Percentiles rank a stretch among this genome's conserved stretches.
phyloP scores from a whole-genome alignment of 2,113 vertebrate species.

The Psittacula cyanocephala region DNA sequence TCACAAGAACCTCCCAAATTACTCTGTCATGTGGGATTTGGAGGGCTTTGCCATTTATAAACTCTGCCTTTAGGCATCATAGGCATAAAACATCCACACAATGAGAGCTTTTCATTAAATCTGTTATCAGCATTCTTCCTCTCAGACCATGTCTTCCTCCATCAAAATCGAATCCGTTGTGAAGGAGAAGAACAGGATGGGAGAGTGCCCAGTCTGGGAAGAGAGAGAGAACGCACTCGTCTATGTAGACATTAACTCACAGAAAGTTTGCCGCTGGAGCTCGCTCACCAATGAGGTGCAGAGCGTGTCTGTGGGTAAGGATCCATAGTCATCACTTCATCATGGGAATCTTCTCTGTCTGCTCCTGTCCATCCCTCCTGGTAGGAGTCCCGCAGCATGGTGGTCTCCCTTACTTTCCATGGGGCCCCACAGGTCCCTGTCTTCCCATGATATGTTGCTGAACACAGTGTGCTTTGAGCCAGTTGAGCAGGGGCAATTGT shows the following conservation, averaged over 20 bases:
- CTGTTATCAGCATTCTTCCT: neutral
- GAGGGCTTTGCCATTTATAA: neutral
- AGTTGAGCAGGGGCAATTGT: fast-evolving
- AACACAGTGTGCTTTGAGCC: neutral
- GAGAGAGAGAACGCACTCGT: constrained; percentile 78
- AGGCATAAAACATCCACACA: neutral
- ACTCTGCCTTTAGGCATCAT: neutral
- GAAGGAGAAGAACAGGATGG: constrained; percentile 75
- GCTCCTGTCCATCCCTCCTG: neutral
- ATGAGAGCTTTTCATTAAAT: neutral
- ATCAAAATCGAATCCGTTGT: constrained; percentile 81
- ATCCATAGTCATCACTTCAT: fast-evolving
- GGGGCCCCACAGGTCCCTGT: neutral
- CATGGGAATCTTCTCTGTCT: neutral
- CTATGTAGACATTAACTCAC: constrained; percentile 81
- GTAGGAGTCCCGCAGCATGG: neutral
- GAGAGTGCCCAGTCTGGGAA: constrained; percentile 88
- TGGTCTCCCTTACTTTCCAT: neutral
- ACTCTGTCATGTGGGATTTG: neutral
- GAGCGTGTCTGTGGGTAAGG: constrained; percentile 76
- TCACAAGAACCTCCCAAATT: neutral
- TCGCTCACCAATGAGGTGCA: constrained; percentile 72
- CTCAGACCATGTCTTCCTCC: constrained; percentile 77
- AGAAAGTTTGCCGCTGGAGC: constrained; percentile 83
- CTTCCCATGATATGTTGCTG: fast-evolving